Evolutionary conservation across 2,888 invertebrate genomes (phyloP).

Genomic region (Mimas tiliae): DNA sequence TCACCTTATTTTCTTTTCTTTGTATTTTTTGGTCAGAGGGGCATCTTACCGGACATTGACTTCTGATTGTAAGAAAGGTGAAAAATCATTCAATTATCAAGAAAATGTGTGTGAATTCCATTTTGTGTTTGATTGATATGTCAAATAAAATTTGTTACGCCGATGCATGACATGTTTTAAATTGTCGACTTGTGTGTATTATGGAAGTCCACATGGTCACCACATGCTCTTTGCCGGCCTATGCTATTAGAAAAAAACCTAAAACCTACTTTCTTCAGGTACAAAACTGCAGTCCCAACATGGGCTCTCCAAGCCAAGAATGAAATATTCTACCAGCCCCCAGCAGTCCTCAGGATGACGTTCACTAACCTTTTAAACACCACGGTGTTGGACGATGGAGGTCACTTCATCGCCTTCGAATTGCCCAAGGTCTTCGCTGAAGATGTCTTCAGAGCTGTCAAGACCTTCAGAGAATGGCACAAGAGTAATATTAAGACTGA

Average conservation of each 20-base stretch:
- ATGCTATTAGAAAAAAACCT: too few species aligned
- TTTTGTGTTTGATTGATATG: slow-evolving; percentile 10
- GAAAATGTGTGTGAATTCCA: not conserved
- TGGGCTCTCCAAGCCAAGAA: slow-evolving; percentile 89
- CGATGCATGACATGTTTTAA: slow-evolving; percentile 27
- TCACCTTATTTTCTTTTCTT: slow-evolving; percentile 2
- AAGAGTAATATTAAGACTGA: slow-evolving; percentile 50
- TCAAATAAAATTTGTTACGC: slow-evolving; percentile 66
- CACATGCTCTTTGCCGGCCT: too few species aligned
- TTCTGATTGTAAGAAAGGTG: slow-evolving; percentile 24
- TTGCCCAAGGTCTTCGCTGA: slow-evolving; percentile 87
- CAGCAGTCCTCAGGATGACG: slow-evolving; percentile 82
- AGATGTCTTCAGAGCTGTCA: slow-evolving; percentile 84
- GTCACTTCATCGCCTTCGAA: slow-evolving; percentile 94
- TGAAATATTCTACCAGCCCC: slow-evolving; percentile 86
- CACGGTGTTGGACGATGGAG: slow-evolving; percentile 87
- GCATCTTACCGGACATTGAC: slow-evolving; percentile 16
- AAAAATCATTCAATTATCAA: slow-evolving; percentile 21
- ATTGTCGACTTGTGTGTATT: not conserved
- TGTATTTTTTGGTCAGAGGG: slow-evolving; percentile 17
- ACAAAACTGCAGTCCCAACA: slow-evolving; percentile 79
- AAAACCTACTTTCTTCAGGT: slow-evolving; percentile 35
- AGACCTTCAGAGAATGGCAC: slow-evolving; percentile 55
- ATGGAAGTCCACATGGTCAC: too few species aligned
- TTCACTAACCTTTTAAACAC: slow-evolving; percentile 87